Evolutionary conservation across 2,888 invertebrate genomes (phyloP).

Genomic region (Cephus runcator): DNA sequence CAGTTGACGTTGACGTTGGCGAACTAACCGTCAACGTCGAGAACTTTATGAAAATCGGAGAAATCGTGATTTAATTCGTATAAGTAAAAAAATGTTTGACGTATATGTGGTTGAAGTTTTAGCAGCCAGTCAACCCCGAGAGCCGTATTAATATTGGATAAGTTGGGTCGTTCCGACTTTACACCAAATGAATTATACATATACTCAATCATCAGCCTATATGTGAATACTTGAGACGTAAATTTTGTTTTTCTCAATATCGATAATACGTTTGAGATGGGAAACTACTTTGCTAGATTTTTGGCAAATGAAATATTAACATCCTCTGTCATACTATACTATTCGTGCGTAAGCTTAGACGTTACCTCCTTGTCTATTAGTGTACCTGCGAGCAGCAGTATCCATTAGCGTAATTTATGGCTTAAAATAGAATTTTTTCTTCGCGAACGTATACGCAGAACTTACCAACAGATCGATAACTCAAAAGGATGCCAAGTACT

Average conservation of each 20-base stretch:
- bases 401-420: background rate
- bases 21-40: too few relatives aligned
- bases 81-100: background rate
- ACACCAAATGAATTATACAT: background rate
- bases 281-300: background rate
- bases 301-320: background rate
- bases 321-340: background rate
- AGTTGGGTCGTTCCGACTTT: background rate
- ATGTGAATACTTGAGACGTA: background rate
- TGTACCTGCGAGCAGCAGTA: background rate
- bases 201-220: background rate
- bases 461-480: background rate
- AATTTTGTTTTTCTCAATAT: background rate
- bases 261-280: too few relatives aligned
- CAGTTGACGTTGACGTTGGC: too few relatives aligned
- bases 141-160: background rate
- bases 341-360: background rate
- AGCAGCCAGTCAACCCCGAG: background rate
- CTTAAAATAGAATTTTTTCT: background rate
- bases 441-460: background rate
- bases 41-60: too few relatives aligned
- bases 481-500: too few relatives aligned
- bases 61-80: background rate
- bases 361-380: background rate
- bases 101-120: background rate